A percentile compares a stretch with the other conserved stretches of the same genome.
Conservation (phyloP, 2,888 invertebrate genomes). For the Melanophora roralis region DNA sequence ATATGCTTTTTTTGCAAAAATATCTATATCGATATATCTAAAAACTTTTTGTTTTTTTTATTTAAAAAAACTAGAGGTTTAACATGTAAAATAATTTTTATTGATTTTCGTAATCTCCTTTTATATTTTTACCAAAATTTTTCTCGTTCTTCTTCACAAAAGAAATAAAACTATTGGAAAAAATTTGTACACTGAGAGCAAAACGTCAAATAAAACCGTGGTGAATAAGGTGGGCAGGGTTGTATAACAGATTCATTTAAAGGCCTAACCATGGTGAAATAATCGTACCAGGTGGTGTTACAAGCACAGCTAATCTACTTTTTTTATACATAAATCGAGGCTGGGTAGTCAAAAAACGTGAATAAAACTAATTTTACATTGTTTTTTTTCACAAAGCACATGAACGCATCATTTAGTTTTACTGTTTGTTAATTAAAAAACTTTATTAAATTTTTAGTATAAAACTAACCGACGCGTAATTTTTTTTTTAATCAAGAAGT, state of each 20-base stretch:
- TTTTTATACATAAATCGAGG: too few relatives aligned
- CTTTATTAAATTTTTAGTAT: too few relatives aligned
- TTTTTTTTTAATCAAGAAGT: too few relatives aligned
- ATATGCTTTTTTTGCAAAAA: slow-evolving; percentile 43
- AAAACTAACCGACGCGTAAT: too few relatives aligned
- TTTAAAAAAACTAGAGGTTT: slow-evolving; percentile 38
- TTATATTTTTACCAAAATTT: slow-evolving; percentile 52
- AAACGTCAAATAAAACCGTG: slow-evolving; percentile 53
- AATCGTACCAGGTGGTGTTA: background rate
- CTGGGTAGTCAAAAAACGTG: too few relatives aligned
- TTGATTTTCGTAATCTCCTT: slow-evolving; percentile 48
- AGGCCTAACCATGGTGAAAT: background rate
- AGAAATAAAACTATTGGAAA: slow-evolving; percentile 61
- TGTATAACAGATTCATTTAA: background rate
- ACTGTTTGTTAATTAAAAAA: too few relatives aligned
- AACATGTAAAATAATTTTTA: slow-evolving; percentile 27
- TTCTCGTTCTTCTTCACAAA: slow-evolving; percentile 62
- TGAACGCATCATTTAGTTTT: too few relatives aligned
- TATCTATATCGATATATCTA: slow-evolving; percentile 44
- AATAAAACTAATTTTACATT: too few relatives aligned
- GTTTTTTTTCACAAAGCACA: too few relatives aligned
- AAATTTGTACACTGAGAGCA: slow-evolving; percentile 48
- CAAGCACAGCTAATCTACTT: too few relatives aligned
- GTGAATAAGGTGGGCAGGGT: slow-evolving; percentile 1
- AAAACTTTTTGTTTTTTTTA: slow-evolving; percentile 43